These are phyloP conservation scores for Motacilla alba DNA, from an alignment of 2,113 vertebrate species.

Conservation along the genomic window DNA sequence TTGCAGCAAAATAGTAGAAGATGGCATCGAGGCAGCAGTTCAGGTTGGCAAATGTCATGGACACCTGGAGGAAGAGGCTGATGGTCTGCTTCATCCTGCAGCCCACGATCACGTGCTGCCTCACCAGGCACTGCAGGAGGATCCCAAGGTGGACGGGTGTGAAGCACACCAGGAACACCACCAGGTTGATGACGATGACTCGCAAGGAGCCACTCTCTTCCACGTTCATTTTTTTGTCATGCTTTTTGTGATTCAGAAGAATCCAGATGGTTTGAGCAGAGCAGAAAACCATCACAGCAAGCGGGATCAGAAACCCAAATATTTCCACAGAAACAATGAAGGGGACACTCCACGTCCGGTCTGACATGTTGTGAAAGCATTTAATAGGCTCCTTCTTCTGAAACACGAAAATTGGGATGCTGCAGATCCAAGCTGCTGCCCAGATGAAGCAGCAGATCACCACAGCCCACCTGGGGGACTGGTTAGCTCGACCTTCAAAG, in stretches of 20 bases:
- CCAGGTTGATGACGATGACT: slow-evolving; percentile 80
- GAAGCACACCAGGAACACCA: slow-evolving; percentile 86
- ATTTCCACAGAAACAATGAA: slow-evolving; percentile 78
- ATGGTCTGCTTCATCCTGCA: slow-evolving; percentile 69
- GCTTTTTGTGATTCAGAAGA: slow-evolving; percentile 33
- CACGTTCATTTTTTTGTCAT: neutral
- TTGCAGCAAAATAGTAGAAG: slow-evolving; percentile 87
- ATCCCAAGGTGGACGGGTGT: slow-evolving; percentile 84
- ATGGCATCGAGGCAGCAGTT: slow-evolving; percentile 90
- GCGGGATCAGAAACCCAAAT: slow-evolving; percentile 86
- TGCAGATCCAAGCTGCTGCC: slow-evolving; percentile 65
- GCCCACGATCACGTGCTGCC: slow-evolving; percentile 66
- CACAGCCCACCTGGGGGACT: slow-evolving; percentile 72
- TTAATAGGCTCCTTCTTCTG: neutral
- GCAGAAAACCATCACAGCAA: slow-evolving; percentile 76
- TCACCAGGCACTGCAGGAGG: slow-evolving; percentile 89
- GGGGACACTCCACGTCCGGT: slow-evolving; percentile 64
- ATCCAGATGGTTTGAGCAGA: slow-evolving; percentile 74
- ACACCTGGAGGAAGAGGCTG: slow-evolving; percentile 83
- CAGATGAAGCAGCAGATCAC: slow-evolving; percentile 76
- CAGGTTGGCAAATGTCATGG: slow-evolving; percentile 84
- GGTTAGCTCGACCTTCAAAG: slow-evolving; percentile 68
- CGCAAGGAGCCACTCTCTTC: slow-evolving; percentile 64
- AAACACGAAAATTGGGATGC: slow-evolving; percentile 69
- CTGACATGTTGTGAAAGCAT: slow-evolving; percentile 83